Percentiles rank a stretch among this genome's conserved stretches.
phyloP scores from a whole-genome alignment of 1,140 invertebrate species.

The Papilio polytes region DNA sequence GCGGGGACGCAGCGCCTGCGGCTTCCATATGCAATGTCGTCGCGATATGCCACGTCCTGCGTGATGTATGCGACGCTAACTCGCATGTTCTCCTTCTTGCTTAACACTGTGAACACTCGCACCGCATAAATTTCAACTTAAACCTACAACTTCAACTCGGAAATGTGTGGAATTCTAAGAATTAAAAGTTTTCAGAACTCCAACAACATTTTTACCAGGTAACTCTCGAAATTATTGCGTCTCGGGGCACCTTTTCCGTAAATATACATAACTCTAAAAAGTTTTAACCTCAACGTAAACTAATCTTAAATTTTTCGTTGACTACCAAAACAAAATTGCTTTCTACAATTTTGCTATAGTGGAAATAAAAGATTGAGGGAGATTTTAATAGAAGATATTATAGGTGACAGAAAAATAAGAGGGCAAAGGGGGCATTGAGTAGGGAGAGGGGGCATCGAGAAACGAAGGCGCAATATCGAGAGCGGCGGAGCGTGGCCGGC shows the following conservation, averaged over 20 bases:
- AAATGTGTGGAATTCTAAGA: constrained; percentile 71
- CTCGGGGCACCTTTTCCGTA: constrained; percentile 46
- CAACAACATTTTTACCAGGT: constrained; percentile 58
- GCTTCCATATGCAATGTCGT: constrained; percentile 68
- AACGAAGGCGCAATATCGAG: constrained; percentile 67
- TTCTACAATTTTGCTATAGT: constrained; percentile 32
- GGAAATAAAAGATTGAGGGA: constrained; percentile 61
- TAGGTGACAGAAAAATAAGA: constrained; percentile 51
- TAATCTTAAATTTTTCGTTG: neutral
- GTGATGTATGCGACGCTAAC: constrained; percentile 76
- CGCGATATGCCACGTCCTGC: constrained; percentile 71
- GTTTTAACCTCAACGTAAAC: constrained; percentile 25
- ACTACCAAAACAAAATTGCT: constrained; percentile 41
- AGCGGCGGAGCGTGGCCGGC: constrained; percentile 62
- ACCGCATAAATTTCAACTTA: constrained; percentile 78
- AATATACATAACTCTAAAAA: constrained; percentile 29
- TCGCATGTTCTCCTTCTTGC: constrained; percentile 71
- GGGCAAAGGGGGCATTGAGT: constrained; percentile 45
- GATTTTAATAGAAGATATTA: constrained; percentile 74
- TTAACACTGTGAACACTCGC: constrained; percentile 69
- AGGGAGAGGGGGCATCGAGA: constrained; percentile 46
- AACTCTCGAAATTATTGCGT: constrained; percentile 74
- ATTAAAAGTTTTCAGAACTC: constrained; percentile 76
- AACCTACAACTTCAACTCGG: constrained; percentile 71
- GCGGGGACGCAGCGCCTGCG: constrained; percentile 44